Base-by-base conservation (phyloP, 2,888 invertebrate species). In the Amitus sp. region DNA sequence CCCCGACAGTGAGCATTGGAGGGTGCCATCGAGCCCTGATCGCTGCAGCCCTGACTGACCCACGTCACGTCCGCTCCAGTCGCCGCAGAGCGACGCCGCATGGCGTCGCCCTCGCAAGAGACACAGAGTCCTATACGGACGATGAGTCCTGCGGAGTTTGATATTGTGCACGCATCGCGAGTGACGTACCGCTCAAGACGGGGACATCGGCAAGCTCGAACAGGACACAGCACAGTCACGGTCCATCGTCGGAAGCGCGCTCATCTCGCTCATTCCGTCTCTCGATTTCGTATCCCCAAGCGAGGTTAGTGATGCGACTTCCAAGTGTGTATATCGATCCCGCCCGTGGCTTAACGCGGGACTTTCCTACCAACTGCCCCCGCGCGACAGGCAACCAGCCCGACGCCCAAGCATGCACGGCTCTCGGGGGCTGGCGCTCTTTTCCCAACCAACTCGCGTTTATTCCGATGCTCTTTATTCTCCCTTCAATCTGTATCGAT, bases 241-340 rank as follows among this genome's bases (percentile, higher is more conserved):
- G 79, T 79, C 78, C 70, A 74, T 75, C 74, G 74, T 73, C 71
- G 73, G 73, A 75, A 75, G 78, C 73, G 78, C 73, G 71, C 72
- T 73, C 71, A 72, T 68, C 68, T 72, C 70, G 71, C 74, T 73
- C 48, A 23, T 10, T 23, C 63, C 57, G 48, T 34, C 57, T 34
- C 42, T 52, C 52, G 47, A 17, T 40, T 48, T 13, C 27, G n/a
- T n/a, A n/a, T n/a, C n/a, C n/a, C n/a, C 28, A 28, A 49, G 19
- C 13, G 45, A 52, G 52, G 45, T 46, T 52, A 37, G 45, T 51
- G n/a, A 33, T 5, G 20, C 15, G n/a, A 40, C 18, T 13, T 39
- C 27, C 23, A 39, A 13, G 19, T 12, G 7, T 23, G 52, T 45
- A 53, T 67, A 70, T 72, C 69, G 70, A 71, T 70, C 60, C 63